Conservation (phyloP, 2,797 vertebrate genomes). For the Spheniscus humboldti region DNA sequence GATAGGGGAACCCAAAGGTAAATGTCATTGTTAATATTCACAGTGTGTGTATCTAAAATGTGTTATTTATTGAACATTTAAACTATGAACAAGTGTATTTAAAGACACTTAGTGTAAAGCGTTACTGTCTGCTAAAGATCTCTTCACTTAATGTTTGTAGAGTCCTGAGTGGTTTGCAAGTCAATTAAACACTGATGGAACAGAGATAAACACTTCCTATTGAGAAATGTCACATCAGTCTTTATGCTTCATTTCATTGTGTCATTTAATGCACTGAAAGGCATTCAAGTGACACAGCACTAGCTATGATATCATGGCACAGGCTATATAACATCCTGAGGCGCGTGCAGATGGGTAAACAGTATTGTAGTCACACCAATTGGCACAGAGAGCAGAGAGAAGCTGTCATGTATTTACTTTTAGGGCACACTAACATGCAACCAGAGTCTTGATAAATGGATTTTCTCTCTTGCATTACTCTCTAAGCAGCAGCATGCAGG, state of each 20-base stretch:
- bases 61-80: neutral
- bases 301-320: neutral
- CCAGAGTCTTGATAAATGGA: neutral
- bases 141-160: constrained; percentile 31
- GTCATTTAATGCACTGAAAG: constrained; percentile 8
- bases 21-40: neutral
- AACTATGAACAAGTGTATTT: neutral
- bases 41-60: neutral
- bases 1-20: neutral
- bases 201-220: constrained; percentile 58
- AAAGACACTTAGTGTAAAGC: constrained; percentile 30
- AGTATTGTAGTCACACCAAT: neutral
- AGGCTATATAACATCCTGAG: neutral
- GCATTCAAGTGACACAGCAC: neutral
- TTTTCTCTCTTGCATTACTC: neutral
- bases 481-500: neutral
- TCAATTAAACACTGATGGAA: constrained; percentile 57
- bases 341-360: neutral
- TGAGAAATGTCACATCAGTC: constrained; percentile 56
- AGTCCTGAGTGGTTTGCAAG: constrained; percentile 54
- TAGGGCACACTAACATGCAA: neutral
- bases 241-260: constrained; percentile 54
- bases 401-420: neutral
- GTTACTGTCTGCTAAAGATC: constrained; percentile 38
- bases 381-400: neutral